Base-by-base conservation (phyloP, 2,888 invertebrate genomes). In the Papilio demoleus region DNA sequence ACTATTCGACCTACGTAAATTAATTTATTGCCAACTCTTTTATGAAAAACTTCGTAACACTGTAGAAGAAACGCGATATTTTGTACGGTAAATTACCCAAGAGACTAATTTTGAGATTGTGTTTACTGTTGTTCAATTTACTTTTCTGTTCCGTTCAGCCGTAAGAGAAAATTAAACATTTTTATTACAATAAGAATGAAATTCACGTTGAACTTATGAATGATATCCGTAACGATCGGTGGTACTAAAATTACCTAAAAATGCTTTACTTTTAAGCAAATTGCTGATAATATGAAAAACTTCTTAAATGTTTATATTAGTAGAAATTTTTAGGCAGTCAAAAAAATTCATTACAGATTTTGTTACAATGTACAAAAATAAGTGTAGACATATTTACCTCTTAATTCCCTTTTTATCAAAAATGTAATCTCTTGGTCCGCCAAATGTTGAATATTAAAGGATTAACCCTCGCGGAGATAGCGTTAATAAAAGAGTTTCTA, bases 391-490 rank as follows among this genome's bases (percentile, higher is more conserved):
- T 31, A 31, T 56, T 56, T 9, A 56, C 53, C 27, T 56, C 9
- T 56, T 31, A 56, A 56, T 27, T 56, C 53, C 27, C 53, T 56
- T 56, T 56, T 17, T 56, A 40, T 60, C 40, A 45, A 36, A 56
- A 40, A 63, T 17, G 24, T 58, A 56, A 62, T 67, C 36, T 36
- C 17, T 56, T 24, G 58, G 62, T 62, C 34, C 42, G 34, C 62
- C 56, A 74, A 87, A 87, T 86, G 85, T 85, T 85, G 88, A 88
- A 89, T 90, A 89, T 90, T 88, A 90, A 88, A 88, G 88, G 77
- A 78, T 77, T 79, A 79, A 75, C 78, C 77, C 71, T 71, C 73
- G 75, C 69, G 75, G 70, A 72, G 76, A 70, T 71, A 70, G 61
- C 66, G 77, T 78, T 77, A 74, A 77, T 79, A 77, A 79, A 75